Evolutionary conservation across 2,888 invertebrate genomes (phyloP), one percentile per base, ranked within the genome.

Genomic region (Eulithis prunata): DNA sequence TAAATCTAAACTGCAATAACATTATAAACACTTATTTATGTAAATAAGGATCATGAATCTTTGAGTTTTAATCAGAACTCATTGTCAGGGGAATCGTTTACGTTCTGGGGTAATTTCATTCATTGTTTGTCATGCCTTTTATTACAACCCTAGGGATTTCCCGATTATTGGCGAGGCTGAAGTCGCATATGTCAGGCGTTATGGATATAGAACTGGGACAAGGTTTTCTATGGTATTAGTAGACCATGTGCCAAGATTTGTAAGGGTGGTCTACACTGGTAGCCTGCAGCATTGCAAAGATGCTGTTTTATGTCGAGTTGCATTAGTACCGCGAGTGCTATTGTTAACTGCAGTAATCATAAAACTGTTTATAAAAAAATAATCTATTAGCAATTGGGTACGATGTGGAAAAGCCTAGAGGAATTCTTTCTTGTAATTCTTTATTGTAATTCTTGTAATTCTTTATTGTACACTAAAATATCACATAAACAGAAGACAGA

Each of bases 101-200:
- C 61, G 21, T 51, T 56, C 57, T 41, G 5, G 47, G 12, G 47
- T 54, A 65, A 61, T 61, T 57, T 61, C 57, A 59, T 55, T 60
- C 56, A 62, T 58, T 62, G 62, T 59, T 41, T 53, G 38, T 38
- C 47, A 49, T 47, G 53, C 47, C 38, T 53, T 47, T 36, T 47
- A 61, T 53, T 57, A 54, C 41, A 65, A 56, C 57, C 47, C 56
- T 32, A 57, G 63, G 45, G 43, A 14, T 47, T 43, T 41, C n/a
- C 53, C 63, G 38, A 43, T 53, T 58, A 57, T 63, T 46, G 53
- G 43, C 41, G 55, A 21, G 10, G 41, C 58, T 47, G 53, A 58
- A 38, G 53, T 46, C 52, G 46, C 53, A 54, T 54, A 41, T 32
- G 32, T 38, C 36, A 63, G 14, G 54, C 28, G 7, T 54, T 47